phyloP scores from a whole-genome alignment of 2,113 vertebrate species.

The Equus quagga region DNA sequence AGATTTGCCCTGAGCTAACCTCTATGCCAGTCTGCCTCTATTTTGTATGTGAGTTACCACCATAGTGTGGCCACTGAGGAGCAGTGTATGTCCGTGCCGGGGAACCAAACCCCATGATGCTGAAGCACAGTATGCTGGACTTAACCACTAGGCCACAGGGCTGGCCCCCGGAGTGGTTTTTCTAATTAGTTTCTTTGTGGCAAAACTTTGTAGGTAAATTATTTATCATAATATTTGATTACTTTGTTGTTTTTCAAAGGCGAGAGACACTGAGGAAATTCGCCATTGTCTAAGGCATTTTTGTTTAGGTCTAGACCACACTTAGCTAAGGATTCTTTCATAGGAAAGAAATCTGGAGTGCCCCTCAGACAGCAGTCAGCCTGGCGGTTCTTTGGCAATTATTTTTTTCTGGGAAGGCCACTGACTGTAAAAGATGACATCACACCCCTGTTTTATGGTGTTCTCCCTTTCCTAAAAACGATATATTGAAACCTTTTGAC shows the following conservation, averaged over 20 bases:
- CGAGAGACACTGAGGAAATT: background rate
- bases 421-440: background rate
- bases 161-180: background rate
- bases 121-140: too few relatives aligned
- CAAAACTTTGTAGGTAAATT: background rate
- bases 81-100: too few relatives aligned
- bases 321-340: constrained; percentile 1
- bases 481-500: constrained; percentile 21
- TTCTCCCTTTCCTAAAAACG: background rate
- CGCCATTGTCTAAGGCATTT: background rate
- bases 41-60: too few relatives aligned
- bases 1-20: too few relatives aligned
- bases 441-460: background rate
- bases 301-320: background rate
- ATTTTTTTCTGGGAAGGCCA: constrained; percentile 40
- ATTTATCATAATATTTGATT: background rate
- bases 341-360: background rate
- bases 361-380: background rate
- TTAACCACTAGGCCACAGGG: too few relatives aligned
- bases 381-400: background rate
- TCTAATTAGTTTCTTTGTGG: background rate
- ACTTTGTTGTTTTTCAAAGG: background rate
- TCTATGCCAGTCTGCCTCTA: too few relatives aligned
- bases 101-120: too few relatives aligned
- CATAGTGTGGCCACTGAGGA: too few relatives aligned